Base-by-base conservation (phyloP, 2,888 invertebrate genomes). In the Xylophagus ater region DNA sequence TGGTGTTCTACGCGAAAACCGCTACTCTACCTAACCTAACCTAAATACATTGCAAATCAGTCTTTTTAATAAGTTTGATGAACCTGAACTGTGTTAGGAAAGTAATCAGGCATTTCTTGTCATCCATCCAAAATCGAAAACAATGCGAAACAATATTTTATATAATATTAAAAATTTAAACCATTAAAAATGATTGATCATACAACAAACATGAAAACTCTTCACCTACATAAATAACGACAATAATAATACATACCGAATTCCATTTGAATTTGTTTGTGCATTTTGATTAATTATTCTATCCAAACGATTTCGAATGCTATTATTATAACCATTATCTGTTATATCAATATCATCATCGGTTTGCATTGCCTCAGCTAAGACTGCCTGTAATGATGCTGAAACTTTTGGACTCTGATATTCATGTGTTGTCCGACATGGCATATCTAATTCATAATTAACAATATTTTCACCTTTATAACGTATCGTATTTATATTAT, bases 321-420 rank as follows among this genome's bases (percentile, higher is more conserved):
- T 60, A 31, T 55, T 60, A 18, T 60, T 59, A 14, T 26, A 28
- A 26, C 58, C 55, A 21, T 55, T 51, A 14, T 64, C 65, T 0
- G 59, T 58, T 26, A 65, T 65, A 36, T 66, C 65, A 33, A 65
- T 62, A 41, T 66, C 65, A 35, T 64, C 65, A 25, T 65, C 63
- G 0, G 65, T 58, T 42, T 62, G 58, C 64, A 65, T 64, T 4
- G 66, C 66, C 44, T 66, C 65, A 1, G 64, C 65, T 2, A 65
- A 49, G 4, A 65, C 65, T 0, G 66, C 66, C 43, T 66, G 64
- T 18, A 65, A 38, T 1, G 65, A 63, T 10, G 66, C 61, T 2
- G 66, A 65, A 1, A 65, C 62, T 44, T 62, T 65, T 28, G 65
- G 65, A 19, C 60, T 56, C 24, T 59, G 58, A 43, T 65, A 66